Conservation (phyloP, 1,140 invertebrate species). For the Ylistrum balloti region DNA sequence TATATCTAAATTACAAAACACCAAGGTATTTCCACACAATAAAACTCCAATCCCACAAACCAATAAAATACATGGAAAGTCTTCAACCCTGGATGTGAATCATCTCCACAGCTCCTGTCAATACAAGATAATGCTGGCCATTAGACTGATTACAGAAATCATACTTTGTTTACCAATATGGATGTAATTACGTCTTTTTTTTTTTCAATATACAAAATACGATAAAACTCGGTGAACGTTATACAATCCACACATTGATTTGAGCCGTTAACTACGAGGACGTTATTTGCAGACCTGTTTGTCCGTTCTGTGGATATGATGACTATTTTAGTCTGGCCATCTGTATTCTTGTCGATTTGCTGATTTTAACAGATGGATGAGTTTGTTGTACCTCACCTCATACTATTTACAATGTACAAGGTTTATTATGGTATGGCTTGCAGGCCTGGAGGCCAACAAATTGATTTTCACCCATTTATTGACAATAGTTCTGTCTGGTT, state of each 20-base stretch:
- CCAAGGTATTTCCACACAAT: background rate
- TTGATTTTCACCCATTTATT: background rate
- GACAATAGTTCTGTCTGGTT: background rate
- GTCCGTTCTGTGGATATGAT: background rate
- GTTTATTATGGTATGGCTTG: background rate
- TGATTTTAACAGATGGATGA: constrained; percentile 20
- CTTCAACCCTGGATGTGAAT: background rate
- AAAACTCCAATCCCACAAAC: background rate
- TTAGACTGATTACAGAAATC: background rate
- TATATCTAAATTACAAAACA: no score
- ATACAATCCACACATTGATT: background rate
- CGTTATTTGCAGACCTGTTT: constrained; percentile 9
- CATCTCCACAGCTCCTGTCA: background rate
- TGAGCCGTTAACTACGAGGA: background rate
- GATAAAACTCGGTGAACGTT: background rate
- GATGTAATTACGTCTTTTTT: constrained; percentile 2
- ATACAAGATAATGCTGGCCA: background rate
- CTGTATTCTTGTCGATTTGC: constrained; percentile 30
- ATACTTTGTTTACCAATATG: background rate
- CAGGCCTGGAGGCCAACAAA: background rate
- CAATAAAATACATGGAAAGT: background rate
- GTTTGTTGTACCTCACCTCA: background rate
- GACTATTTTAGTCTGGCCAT: background rate
- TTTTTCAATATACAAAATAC: background rate
- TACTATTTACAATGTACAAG: constrained; percentile 3